Base-by-base conservation (phyloP, 2,888 invertebrate species). In the Sycophila texana region DNA sequence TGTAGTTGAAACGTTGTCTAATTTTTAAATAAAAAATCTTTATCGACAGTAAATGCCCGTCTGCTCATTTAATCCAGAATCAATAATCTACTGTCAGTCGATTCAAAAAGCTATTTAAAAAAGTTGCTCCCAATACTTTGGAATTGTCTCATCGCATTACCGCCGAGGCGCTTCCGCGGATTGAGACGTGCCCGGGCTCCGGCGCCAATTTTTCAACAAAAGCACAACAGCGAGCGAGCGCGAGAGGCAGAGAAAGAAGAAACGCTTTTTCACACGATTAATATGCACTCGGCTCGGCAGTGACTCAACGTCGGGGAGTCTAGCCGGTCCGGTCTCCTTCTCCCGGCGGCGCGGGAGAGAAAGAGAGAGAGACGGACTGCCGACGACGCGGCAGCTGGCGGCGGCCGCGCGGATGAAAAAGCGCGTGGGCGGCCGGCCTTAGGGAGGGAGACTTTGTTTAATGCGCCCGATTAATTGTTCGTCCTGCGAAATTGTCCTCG, bases 221-320 rank as follows among this genome's bases (percentile, higher is more conserved):
- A 7, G 1, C 16, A 0, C 53, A 53, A 47, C n/a, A n/a, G n/a
- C n/a, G n/a, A n/a, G n/a, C n/a, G n/a, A n/a, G n/a, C n/a, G n/a
- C n/a, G n/a, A n/a, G n/a, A n/a, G n/a, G n/a, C n/a, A n/a, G 47
- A 60, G 39, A 55, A 49, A 22, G 51, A 51, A 14, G 26, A 55
- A 55, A 77, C 81, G 71, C 74, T 83, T 83, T 84, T 84, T 84
- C 83, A 79, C 84, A 82, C 81, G 82, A 83, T 83, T 82, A 83
- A 82, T 83, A 82, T 82, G 82, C 81, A 78, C 79, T 80, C 74
- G 75, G 16, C 57, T 65, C 66, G 67, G 22, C 2, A 70, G 79
- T 81, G 82, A 79, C 73, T 83, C 81, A 82, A 80, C 81, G 77
- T 74, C 74, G 70, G 73, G 70, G 65, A 77, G 76, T 82, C 79